Evolutionary conservation across 2,113 vertebrate genomes (phyloP).

Genomic region (Aptenodytes forsteri): DNA sequence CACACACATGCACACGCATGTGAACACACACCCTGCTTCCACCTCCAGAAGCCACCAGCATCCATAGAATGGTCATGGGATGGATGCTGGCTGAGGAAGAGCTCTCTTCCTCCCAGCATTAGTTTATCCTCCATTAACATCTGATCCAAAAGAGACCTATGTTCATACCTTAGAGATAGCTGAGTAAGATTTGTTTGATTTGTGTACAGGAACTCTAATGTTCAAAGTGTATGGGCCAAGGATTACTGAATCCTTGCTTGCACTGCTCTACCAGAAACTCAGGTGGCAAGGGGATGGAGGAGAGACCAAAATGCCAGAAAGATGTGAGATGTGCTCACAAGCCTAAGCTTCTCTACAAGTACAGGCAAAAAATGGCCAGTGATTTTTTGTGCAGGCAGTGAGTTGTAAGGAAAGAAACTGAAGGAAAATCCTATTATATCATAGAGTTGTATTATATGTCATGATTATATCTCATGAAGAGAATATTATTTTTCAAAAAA

Average conservation of each 20-base stretch:
- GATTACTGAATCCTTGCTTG: neutral
- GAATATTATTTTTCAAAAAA: neutral
- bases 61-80: neutral
- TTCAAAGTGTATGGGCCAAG: neutral
- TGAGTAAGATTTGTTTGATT: neutral
- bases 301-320: neutral
- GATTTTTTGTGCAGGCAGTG: neutral
- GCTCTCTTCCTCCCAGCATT: neutral
- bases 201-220: neutral
- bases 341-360: neutral
- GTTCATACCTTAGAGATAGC: neutral
- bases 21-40: neutral
- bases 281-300: neutral
- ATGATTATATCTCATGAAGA: neutral
- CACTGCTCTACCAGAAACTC: neutral
- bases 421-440: neutral
- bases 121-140: neutral
- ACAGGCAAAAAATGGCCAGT: neutral
- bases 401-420: neutral
- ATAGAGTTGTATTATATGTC: neutral
- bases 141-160: neutral
- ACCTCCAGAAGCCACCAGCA: neutral
- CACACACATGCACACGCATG: accelerated
- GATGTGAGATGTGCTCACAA: neutral
- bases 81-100: neutral